Base-by-base conservation (phyloP, 2,888 invertebrate genomes). In the Rotaria magnacalcarata region DNA sequence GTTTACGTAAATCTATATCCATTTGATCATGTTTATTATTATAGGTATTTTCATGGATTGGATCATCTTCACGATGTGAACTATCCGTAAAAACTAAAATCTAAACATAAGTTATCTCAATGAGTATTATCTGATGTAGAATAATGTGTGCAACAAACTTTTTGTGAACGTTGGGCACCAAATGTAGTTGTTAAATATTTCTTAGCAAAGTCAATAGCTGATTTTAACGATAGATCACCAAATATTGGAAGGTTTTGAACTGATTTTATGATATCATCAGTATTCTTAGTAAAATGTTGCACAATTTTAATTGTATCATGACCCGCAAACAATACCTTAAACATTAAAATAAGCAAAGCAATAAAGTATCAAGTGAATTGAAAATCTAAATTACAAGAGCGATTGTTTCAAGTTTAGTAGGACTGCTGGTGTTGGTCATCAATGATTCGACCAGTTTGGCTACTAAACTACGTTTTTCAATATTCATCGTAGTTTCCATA, bases 181-280 rank as follows among this genome's bases (percentile, higher is more conserved):
- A 80, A 80, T 43, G 47, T 47, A 8, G 47, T 80, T n/a, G 80
- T 47, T 80, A 47, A 80, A 80, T 80, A 80, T 47, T 80, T 80
- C 47, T 80, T 80, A 0, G 43, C 43, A 47, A 47, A 43, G 11
- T 80, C 80, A 24, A 80, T 80, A 11, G 47, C 80, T 80, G 80
- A 24, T 80, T n/a, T 80, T 47, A 80, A 80, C 5, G 43, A 80
- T 14, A 47, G 34, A n/a, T 80, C 80, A 47, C 80, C 80, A 80
- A n/a, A 80, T 4, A 80, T 47, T 47, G 80, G 80, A 19, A 80
- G 3, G 11, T 80, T 47, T n/a, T 80, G 47, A 47, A 80, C 47
- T 0, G 80, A 19, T 47, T 47, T 47, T 10, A 47, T n/a, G 2
- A 80, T 80, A 47, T 47, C 47, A 24, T 80, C 80, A 2, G 47